Conservation (phyloP, 2,888 invertebrate genomes). For the Oscheius sp. region DNA sequence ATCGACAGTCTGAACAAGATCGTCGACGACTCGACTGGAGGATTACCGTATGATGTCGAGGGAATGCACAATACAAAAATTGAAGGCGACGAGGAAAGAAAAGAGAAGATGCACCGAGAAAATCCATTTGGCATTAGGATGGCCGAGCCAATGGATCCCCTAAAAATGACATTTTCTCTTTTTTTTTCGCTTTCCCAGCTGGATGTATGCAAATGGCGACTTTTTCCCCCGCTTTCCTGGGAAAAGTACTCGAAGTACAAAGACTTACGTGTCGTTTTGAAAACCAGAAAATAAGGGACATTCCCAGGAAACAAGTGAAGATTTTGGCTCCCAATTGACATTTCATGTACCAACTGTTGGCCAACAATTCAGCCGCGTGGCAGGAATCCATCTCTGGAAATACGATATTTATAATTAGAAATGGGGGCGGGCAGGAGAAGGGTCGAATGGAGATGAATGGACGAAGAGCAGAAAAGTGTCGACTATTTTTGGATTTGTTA, state of each 20-base stretch:
- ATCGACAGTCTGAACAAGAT: not conserved
- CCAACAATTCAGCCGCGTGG: not conserved
- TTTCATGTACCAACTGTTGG: conserved; percentile 1
- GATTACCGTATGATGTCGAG: conserved; percentile 10
- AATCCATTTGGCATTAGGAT: conserved; percentile 12
- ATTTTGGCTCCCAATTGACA: not conserved
- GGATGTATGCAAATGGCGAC: too few relatives aligned
- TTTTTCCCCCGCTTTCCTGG: too few relatives aligned
- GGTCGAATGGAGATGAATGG: too few relatives aligned
- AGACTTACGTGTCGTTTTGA: not conserved
- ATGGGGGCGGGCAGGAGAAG: not conserved
- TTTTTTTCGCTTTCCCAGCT: not conserved
- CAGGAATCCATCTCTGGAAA: conserved; percentile 2
- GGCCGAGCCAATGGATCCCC: conserved; percentile 18
- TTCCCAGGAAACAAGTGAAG: not conserved
- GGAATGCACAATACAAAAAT: not conserved
- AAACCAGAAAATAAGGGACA: not conserved
- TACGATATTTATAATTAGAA: not conserved
- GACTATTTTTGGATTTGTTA: too few relatives aligned
- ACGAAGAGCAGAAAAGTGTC: too few relatives aligned
- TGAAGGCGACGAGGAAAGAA: conserved; percentile 3
- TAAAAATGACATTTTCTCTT: not conserved
- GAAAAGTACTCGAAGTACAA: too few relatives aligned
- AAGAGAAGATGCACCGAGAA: not conserved
- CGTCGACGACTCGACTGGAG: not conserved